Base-by-base conservation (phyloP, 2,797 vertebrate genomes). In the Sebastes kiyomatsui region DNA sequence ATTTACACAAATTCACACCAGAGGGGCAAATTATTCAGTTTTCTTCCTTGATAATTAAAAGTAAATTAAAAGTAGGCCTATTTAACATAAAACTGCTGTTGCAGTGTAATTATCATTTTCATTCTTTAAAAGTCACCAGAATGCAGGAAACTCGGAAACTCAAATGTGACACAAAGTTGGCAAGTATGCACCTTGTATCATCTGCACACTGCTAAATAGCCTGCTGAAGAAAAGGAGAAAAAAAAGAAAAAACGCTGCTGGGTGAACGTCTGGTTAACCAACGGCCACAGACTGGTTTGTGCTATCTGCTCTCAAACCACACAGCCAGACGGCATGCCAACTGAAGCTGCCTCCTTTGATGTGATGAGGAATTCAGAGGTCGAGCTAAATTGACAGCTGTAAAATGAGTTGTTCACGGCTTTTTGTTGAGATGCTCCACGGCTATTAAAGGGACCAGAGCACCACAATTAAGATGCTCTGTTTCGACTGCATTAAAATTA, bases 191-290 rank as follows among this genome's bases (percentile, higher is more conserved):
- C 16, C 3, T 20, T 20, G 42, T 55, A 7, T 79, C 69, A 7
- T 79, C 69, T 79, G 23, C 46, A 18, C 62, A n/a, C 49, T 52
- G 54, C 20, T 38, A 22, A 52, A 52, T 6, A 35, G 58, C 60
- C 61, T 65, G 78, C 72, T 58, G 65, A 54, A 67, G 66, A 23
- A 14, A 35, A 65, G 10, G 2, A 0, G 25, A 42, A 58, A 75
- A 74, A 49, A 64, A 71, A 80, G 71, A 71, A 14, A 66, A 87
- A 80, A 52, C 7, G 54, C 81, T 68, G 68, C 73, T 61, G 91
- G 90, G 87, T 89, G 89, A 86, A 85, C 42, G 66, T 89, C 80
- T 93, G 94, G 95, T 94, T 95, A 95, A 95, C 93, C 94, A 79
- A 64, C 12, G 72, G 83, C 94, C 94, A 86, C 95, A 95, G 89